Conservation (phyloP, 2,888 invertebrate species). For the Rhorus exstirpatorius region DNA sequence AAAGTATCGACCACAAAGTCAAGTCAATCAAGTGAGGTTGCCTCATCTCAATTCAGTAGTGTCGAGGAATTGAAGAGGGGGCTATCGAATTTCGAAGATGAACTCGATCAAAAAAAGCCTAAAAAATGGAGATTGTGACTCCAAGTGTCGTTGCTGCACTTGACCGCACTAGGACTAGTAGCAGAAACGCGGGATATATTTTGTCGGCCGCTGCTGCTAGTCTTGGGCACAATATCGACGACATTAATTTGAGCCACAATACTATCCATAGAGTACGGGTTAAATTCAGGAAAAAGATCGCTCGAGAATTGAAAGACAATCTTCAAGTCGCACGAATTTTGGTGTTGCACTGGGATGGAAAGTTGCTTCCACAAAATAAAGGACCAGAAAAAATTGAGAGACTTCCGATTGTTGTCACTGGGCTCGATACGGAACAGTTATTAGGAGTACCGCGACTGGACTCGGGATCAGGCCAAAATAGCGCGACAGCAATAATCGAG, state of each 20-base stretch:
- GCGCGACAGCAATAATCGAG: no score
- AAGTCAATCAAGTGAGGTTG: no score
- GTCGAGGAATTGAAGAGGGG: no score
- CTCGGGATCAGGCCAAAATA: no score
- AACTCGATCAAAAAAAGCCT: no score
- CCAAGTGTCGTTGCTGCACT: no score
- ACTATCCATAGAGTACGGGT: neutral
- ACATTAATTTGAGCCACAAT: conserved; percentile 8
- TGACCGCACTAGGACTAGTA: conserved; percentile 38
- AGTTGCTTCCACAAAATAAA: conserved; percentile 8
- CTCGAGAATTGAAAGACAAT: conserved; percentile 14
- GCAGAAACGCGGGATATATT: conserved; percentile 43
- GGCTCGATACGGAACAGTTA: conserved; percentile 2
- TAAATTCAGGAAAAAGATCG: no score
- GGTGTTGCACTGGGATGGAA: conserved; percentile 14
- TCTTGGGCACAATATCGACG: conserved; percentile 26
- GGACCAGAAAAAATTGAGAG: conserved; percentile 18
- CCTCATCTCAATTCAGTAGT: no score
- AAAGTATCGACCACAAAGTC: no score
- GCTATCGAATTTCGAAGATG: no score
- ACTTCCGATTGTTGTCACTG: conserved; percentile 12
- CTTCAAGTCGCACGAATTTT: neutral
- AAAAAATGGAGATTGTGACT: no score
- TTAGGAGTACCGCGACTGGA: conserved; percentile 37
- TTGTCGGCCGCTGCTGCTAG: conserved; percentile 37